phyloP scores from a whole-genome alignment of 2,888 invertebrate species.

The Tineola bisselliella region DNA sequence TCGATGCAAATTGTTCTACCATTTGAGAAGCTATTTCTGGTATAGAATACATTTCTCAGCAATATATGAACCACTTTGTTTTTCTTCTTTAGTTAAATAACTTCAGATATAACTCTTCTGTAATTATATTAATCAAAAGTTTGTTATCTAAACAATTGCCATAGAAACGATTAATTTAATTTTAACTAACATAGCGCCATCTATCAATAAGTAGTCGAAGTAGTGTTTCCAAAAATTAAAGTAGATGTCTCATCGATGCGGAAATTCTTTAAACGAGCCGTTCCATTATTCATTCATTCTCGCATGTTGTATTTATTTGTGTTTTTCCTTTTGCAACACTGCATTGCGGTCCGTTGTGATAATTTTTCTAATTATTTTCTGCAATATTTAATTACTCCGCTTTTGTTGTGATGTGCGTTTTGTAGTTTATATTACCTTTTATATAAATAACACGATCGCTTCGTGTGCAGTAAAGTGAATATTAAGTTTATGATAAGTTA shows the following conservation, averaged over 20 bases:
- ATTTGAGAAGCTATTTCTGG: constrained; percentile 66
- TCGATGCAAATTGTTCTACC: constrained; percentile 42
- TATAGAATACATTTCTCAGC: constrained; percentile 38
- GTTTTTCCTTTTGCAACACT: not conserved
- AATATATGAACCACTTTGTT: not conserved
- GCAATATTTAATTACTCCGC: not conserved
- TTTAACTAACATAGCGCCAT: not conserved
- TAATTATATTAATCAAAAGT: too few species aligned
- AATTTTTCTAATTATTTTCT: constrained; percentile 1
- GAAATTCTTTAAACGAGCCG: not conserved
- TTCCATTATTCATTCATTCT: not conserved
- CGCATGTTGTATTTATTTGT: not conserved
- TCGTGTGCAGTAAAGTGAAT: not conserved
- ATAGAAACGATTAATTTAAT: not conserved
- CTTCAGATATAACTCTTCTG: too few species aligned
- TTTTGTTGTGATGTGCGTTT: not conserved
- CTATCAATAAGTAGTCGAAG: not conserved
- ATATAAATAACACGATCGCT: not conserved
- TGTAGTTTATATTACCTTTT: not conserved
- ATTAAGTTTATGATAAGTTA: not conserved
- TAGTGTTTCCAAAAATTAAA: not conserved
- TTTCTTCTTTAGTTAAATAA: too few species aligned
- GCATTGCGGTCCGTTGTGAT: not conserved
- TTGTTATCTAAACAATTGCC: not conserved
- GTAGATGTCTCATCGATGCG: not conserved